These are phyloP conservation scores for Scaptomyza parva DNA, from an alignment of 2,888 invertebrate genomes.

Conservation along the genomic window DNA sequence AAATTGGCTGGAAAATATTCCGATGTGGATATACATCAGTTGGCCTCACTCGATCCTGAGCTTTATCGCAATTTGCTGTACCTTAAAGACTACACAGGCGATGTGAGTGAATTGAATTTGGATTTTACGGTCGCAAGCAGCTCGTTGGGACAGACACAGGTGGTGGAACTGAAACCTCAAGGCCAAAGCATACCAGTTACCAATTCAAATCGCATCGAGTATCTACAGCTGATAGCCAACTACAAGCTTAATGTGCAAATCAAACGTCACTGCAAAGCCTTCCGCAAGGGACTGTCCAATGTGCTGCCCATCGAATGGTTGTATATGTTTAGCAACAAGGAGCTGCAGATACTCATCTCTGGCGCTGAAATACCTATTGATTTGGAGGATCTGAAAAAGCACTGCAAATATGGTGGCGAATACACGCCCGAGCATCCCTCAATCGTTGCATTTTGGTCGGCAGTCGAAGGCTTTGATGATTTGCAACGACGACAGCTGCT, in stretches of 20 bases:
- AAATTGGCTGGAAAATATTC: conserved; percentile 91
- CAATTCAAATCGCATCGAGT: conserved; percentile 96
- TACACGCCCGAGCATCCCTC: conserved; percentile 93
- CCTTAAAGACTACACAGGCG: conserved; percentile 93
- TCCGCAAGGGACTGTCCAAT: conserved; percentile 95
- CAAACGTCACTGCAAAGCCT: conserved; percentile 93
- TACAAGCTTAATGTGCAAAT: conserved; percentile 97
- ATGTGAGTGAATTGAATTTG: conserved; percentile 94
- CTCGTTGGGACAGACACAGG: conserved; percentile 94
- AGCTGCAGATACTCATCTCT: conserved; percentile 98
- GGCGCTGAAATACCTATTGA: conserved; percentile 98
- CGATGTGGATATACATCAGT: conserved; percentile 94
- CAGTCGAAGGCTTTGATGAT: conserved; percentile 92
- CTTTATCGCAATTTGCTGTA: conserved; percentile 95
- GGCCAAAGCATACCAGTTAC: conserved; percentile 96
- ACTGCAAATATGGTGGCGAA: conserved; percentile 96
- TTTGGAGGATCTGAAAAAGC: conserved; percentile 92
- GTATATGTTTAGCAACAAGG: conserved; percentile 96
- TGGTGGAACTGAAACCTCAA: conserved; percentile 95
- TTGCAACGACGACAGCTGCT: conserved; percentile 93
- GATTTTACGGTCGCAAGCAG: conserved; percentile 97
- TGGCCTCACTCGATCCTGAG: conserved; percentile 94
- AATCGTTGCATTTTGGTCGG: conserved; percentile 95
- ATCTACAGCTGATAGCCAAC: conserved; percentile 98
- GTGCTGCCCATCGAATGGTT: conserved; percentile 97